These are phyloP conservation scores for Hippoglossus hippoglossus DNA, from an alignment of 2,797 vertebrate species.

Conservation along the genomic window DNA sequence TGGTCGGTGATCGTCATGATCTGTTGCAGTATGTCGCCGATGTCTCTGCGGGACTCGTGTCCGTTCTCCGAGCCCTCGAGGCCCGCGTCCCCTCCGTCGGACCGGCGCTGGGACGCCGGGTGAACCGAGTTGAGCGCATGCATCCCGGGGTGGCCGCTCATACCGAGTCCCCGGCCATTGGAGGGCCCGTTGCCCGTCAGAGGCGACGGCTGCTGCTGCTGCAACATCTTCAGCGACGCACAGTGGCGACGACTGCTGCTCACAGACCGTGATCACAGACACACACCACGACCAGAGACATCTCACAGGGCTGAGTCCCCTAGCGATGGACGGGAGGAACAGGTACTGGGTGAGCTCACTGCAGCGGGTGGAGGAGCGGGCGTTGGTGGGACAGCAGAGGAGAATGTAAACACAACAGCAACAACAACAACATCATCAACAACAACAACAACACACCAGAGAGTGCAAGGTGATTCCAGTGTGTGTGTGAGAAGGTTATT, in stretches of 20 bases:
- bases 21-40: conserved; percentile 94
- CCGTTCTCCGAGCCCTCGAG: conserved; percentile 89
- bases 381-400: not conserved
- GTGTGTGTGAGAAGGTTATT: not conserved
- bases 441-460: too few species aligned
- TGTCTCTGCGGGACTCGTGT: conserved; percentile 89
- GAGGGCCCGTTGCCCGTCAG: conserved; percentile 85
- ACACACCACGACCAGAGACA: conserved; percentile 24
- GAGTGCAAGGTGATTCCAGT: too few species aligned
- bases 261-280: conserved; percentile 52
- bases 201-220: conserved; percentile 85
- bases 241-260: conserved; percentile 80
- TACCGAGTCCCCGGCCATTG: conserved; percentile 83
- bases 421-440: too few species aligned
- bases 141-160: conserved; percentile 85
- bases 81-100: conserved; percentile 83
- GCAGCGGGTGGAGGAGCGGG: conserved; percentile 11
- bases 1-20: conserved; percentile 98
- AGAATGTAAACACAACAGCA: too few species aligned
- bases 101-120: conserved; percentile 78
- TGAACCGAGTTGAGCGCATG: conserved; percentile 81
- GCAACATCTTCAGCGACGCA: conserved; percentile 85
- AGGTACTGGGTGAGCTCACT: conserved; percentile 34
- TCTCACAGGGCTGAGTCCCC: conserved; percentile 64
- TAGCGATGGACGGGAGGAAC: conserved; percentile 68